phyloP scores from a whole-genome alignment of 2,113 vertebrate species.

The Oxyura jamaicensis region DNA sequence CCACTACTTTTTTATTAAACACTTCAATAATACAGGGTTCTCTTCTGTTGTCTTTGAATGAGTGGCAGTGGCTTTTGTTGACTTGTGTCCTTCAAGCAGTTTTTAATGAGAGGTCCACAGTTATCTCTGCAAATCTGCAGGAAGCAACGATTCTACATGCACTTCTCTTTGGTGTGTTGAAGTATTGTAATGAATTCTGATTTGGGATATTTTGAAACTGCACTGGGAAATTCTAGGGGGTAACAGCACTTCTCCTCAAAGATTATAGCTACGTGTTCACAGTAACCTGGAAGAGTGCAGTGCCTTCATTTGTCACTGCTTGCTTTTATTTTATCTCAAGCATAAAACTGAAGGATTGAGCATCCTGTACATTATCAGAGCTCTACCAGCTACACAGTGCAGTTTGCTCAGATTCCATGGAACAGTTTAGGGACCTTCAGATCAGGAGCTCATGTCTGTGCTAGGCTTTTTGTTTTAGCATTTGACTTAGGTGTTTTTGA shows the following conservation, averaged over 20 bases:
- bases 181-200: neutral
- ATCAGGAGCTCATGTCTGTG: neutral
- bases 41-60: neutral
- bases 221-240: neutral
- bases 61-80: neutral
- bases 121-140: neutral
- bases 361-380: neutral
- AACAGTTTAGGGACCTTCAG: neutral
- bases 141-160: neutral
- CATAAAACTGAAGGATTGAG: neutral
- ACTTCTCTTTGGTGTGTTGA: neutral
- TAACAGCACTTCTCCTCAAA: neutral
- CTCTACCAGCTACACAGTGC: neutral
- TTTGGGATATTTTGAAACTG: neutral
- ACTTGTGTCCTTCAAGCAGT: neutral
- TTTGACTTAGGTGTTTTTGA: neutral
- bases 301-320: neutral
- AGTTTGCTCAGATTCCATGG: neutral
- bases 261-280: no score
- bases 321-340: neutral
- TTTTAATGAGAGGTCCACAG: neutral
- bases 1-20: neutral
- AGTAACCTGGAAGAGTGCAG: no score
- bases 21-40: neutral
- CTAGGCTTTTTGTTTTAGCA: neutral